These are phyloP conservation scores for Argentina silus DNA, from an alignment of 2,797 vertebrate genomes.

Conservation along the genomic window DNA sequence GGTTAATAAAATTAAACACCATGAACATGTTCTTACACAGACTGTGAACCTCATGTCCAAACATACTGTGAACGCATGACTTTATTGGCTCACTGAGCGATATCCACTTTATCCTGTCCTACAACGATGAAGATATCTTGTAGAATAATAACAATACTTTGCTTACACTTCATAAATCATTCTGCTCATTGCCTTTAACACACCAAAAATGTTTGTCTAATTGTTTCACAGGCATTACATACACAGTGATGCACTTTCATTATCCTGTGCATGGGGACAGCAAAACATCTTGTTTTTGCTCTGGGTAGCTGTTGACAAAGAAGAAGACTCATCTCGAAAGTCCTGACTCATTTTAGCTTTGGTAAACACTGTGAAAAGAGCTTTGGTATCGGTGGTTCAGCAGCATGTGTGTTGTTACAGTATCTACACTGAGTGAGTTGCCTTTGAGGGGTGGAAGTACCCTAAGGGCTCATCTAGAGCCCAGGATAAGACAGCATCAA, in stretches of 20 bases:
- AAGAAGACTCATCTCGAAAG: slow-evolving; percentile 47
- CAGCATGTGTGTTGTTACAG: background rate
- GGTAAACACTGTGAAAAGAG: slow-evolving; percentile 25
- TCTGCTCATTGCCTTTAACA: too few relatives aligned
- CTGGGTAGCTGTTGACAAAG: slow-evolving; percentile 43
- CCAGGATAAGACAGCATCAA: slow-evolving; percentile 24
- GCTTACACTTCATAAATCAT: too few relatives aligned
- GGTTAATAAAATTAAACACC: background rate
- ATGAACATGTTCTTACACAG: slow-evolving; percentile 5
- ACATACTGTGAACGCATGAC: too few relatives aligned
- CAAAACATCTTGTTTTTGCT: slow-evolving; percentile 42
- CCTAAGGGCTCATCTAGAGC: slow-evolving; percentile 34
- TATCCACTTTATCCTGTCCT: too few relatives aligned
- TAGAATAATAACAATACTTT: too few relatives aligned
- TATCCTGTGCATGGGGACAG: background rate
- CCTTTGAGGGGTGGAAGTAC: slow-evolving; percentile 19
- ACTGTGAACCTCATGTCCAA: background rate
- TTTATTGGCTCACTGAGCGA: too few relatives aligned
- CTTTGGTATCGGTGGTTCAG: slow-evolving; percentile 41
- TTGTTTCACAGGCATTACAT: too few relatives aligned
- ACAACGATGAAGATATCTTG: too few relatives aligned
- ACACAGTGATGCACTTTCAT: too few relatives aligned
- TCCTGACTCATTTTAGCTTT: slow-evolving; percentile 51
- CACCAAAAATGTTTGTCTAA: too few relatives aligned
- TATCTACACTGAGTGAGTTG: slow-evolving; percentile 31